phyloP scores from a whole-genome alignment of 92 coral and sea anemone species.

The Epizoanthus illoricatus region DNA sequence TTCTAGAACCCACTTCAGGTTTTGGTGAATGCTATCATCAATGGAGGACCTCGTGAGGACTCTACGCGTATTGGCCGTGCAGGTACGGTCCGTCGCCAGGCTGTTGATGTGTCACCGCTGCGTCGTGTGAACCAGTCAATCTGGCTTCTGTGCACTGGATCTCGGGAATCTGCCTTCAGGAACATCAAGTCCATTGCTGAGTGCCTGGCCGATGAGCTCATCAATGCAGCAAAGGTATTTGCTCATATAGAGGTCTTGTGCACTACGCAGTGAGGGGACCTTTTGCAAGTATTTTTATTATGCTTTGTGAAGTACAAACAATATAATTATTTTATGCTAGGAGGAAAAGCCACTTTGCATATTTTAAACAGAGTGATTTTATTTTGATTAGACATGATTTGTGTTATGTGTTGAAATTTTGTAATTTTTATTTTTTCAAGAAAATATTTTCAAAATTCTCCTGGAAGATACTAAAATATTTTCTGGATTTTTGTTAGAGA shows the following conservation, averaged over 20 bases:
- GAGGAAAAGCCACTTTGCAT: too few species aligned
- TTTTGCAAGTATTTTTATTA: background rate
- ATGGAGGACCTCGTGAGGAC: slow-evolving; percentile 99
- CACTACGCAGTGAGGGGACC: background rate
- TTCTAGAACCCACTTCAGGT: slow-evolving; percentile 95
- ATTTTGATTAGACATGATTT: too few species aligned
- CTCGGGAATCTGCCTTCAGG: slow-evolving; percentile 95
- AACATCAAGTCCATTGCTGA: slow-evolving; percentile 99
- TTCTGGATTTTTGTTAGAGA: too few species aligned
- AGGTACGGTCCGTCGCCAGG: slow-evolving; percentile 98
- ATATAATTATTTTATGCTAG: too few species aligned
- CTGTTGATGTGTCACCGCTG: slow-evolving; percentile 98
- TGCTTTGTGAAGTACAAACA: too few species aligned
- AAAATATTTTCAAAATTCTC: too few species aligned
- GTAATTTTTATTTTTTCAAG: too few species aligned
- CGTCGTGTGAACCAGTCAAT: slow-evolving; percentile 99
- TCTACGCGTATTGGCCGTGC: slow-evolving; percentile 99
- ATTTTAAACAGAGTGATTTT: too few species aligned
- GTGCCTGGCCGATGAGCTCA: slow-evolving; percentile 98
- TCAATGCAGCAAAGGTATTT: slow-evolving; percentile 97
- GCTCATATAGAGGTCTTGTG: background rate
- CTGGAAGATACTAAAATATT: too few species aligned
- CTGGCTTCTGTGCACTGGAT: slow-evolving; percentile 98
- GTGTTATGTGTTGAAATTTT: too few species aligned
- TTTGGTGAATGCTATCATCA: slow-evolving; percentile 97